Evolutionary conservation across 2,797 vertebrate genomes (phyloP), one percentile per base, ranked within the genome.

Genomic region (Coregonus sp.): DNA sequence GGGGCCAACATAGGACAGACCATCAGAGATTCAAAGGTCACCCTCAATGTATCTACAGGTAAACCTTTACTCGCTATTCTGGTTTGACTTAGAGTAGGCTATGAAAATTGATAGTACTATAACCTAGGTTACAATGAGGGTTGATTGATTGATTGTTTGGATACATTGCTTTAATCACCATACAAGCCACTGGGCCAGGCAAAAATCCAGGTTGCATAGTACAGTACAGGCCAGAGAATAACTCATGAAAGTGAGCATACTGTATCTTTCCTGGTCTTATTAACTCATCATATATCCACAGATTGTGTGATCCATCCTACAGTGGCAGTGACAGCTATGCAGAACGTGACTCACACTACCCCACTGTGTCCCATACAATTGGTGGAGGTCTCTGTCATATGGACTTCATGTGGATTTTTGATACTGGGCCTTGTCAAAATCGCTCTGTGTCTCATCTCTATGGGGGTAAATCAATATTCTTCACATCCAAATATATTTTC

Each of bases 401-500:
- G 89, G 91, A 84, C n/a, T 12, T 0, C 82, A 0, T 1, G 75
- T 0, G 82, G 83, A 11, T 91, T 67, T 5, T 5, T 50, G 1
- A 54, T 47, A 0, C n/a, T 92, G 18, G 84, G 65, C 37, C 0
- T 89, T 3, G 0, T 25, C 74, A 94, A 94, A 88, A 75, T 89
- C 5, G 0, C 79, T 31, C 40, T 91, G 5, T 89, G 86, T 67
- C 4, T 90, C 0, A 52, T 84, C 74, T 50, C 40, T 72, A 73
- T 91, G 37, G 9, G 11, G 93, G 93, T 93, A 89, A 92, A 85
- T 86, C 76, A 70, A 69, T 7, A 68, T 20, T 47, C 9, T 12
- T 47, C 25, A 25, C 77, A 35, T 73, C 14, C n/a, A 61, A 35
- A 61, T 73, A 25, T 59, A n/a, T 20, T 40, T 9, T 51, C 51